Percentiles rank a stretch among this genome's conserved stretches.
phyloP scores from a whole-genome alignment of 2,113 vertebrate species.

The Equus quagga region DNA sequence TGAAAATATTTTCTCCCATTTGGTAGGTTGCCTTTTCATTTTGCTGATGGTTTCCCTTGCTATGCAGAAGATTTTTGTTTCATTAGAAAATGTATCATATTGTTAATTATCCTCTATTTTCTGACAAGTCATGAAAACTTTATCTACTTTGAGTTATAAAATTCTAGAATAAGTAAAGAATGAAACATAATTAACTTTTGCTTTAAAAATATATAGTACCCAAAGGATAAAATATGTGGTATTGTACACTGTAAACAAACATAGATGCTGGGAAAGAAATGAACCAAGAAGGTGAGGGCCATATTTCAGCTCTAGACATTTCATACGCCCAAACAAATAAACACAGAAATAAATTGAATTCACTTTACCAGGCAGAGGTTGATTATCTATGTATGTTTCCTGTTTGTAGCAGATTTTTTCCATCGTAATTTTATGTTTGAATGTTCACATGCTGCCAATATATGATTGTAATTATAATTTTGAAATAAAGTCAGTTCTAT shows the following conservation, averaged over 20 bases:
- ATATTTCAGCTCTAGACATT: too few relatives aligned
- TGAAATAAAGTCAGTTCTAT: too few relatives aligned
- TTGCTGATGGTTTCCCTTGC: neutral
- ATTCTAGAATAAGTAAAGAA: neutral
- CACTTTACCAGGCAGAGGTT: too few relatives aligned
- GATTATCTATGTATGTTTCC: too few relatives aligned
- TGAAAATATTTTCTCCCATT: neutral
- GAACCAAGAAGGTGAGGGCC: too few relatives aligned
- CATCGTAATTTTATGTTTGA: too few relatives aligned
- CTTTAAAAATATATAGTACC: neutral
- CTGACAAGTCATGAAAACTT: neutral
- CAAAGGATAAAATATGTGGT: neutral
- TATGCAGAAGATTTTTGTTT: neutral
- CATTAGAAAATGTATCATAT: neutral
- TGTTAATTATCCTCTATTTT: neutral
- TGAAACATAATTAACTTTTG: neutral
- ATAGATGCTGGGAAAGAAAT: too few relatives aligned
- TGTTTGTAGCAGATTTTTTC: too few relatives aligned
- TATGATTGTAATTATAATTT: too few relatives aligned
- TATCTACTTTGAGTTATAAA: neutral
- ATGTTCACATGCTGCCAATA: too few relatives aligned
- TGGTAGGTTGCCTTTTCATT: neutral
- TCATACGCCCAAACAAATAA: too few relatives aligned
- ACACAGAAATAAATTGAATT: too few relatives aligned
- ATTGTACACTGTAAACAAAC: neutral